These are phyloP conservation scores for Chelonia mydas DNA, from an alignment of 2,797 vertebrate genomes.

Conservation along the genomic window DNA sequence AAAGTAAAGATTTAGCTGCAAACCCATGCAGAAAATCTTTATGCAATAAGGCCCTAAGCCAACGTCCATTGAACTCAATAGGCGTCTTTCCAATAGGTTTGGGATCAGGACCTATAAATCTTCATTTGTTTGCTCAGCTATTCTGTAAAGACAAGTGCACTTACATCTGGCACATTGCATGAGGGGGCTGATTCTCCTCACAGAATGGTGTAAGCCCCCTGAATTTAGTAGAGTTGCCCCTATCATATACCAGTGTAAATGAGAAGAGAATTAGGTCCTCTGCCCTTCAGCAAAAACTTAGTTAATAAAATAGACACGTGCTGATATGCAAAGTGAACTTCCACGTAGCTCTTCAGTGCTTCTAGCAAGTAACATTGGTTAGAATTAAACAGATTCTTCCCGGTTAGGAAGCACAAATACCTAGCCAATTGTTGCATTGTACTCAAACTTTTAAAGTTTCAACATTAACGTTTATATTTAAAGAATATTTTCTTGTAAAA, in stretches of 20 bases:
- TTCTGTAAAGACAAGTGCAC: background rate
- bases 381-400: background rate
- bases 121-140: background rate
- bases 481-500: background rate
- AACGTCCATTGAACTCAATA: background rate
- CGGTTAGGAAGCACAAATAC: background rate
- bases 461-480: background rate
- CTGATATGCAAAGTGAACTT: background rate
- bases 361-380: background rate
- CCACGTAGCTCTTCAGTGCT: background rate
- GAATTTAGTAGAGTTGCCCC: background rate
- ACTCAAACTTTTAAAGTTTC: background rate
- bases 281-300: background rate
- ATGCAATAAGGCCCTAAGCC: background rate
- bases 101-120: background rate
- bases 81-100: background rate
- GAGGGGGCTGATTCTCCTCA: background rate
- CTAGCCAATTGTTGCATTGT: background rate
- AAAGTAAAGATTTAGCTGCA: background rate
- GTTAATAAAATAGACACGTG: background rate
- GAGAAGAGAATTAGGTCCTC: background rate
- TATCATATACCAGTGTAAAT: background rate
- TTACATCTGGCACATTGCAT: background rate
- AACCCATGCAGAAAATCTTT: background rate
- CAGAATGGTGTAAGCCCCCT: background rate